Evolutionary conservation across 2,113 vertebrate genomes (phyloP).

Genomic region (human): DNA sequence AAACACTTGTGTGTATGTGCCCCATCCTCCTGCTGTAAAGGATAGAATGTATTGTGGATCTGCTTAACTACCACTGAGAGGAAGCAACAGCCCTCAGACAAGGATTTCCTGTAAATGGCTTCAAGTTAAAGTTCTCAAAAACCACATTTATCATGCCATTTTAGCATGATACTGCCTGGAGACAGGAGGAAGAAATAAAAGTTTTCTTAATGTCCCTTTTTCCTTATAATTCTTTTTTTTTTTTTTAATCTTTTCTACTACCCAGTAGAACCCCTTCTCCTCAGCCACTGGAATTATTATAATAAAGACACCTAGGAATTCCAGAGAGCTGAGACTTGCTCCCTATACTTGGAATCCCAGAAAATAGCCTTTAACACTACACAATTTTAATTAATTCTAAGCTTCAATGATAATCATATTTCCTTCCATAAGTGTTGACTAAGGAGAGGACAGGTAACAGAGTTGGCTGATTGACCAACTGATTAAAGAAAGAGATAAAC

Average conservation of each 20-base stretch:
- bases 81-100: slow-evolving; percentile 20
- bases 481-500: neutral
- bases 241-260: neutral
- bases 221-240: neutral
- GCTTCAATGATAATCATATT: neutral
- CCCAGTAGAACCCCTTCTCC: neutral
- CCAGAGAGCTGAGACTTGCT: neutral
- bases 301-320: neutral
- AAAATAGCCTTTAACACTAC: neutral
- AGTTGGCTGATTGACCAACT: neutral
- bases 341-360: neutral
- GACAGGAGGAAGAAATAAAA: slow-evolving; percentile 38
- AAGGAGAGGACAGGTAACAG: neutral
- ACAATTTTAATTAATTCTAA: neutral
- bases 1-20: neutral
- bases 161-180: slow-evolving; percentile 6
- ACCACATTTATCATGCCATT: slow-evolving; percentile 49
- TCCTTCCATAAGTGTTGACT: neutral
- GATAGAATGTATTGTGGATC: neutral
- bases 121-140: slow-evolving; percentile 56
- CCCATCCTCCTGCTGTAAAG: neutral
- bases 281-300: neutral
- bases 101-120: slow-evolving; percentile 17
- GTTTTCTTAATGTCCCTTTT: slow-evolving; percentile 38
- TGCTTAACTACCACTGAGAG: slow-evolving; percentile 36